Evolutionary conservation across 1,140 invertebrate genomes (phyloP).

Genomic region (Drosophila nikananu): DNA sequence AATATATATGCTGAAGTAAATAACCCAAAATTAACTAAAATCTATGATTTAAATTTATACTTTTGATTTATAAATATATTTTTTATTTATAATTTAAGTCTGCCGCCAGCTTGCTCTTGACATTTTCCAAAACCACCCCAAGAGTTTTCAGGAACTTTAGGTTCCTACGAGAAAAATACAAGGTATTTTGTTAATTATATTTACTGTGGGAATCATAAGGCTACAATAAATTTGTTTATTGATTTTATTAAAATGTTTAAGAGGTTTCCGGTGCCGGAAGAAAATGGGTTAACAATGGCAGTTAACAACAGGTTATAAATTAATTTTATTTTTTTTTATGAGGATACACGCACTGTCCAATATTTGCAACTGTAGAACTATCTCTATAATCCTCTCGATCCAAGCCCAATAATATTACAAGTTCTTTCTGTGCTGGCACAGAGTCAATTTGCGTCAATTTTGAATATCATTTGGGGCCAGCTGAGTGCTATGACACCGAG

Average conservation of each 20-base stretch:
- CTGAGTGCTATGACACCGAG: not conserved
- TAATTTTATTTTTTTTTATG: constrained; percentile 1
- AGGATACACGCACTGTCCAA: constrained; percentile 48
- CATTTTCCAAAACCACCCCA: not conserved
- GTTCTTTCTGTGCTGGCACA: constrained; percentile 41
- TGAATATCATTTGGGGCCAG: constrained; percentile 17
- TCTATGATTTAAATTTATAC: not conserved
- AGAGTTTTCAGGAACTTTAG: not conserved
- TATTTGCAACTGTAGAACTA: constrained; percentile 37
- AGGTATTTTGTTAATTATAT: constrained; percentile 17
- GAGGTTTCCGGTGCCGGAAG: not conserved
- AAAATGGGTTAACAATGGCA: constrained; percentile 6
- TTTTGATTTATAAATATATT: too few species aligned
- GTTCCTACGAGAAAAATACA: constrained; percentile 11
- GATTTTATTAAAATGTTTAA: not conserved
- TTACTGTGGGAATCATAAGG: constrained; percentile 1
- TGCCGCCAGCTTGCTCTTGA: not conserved
- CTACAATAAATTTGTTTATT: constrained; percentile 1
- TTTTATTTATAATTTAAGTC: too few species aligned
- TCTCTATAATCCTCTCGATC: not conserved
- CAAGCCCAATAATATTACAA: not conserved
- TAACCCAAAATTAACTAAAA: not conserved
- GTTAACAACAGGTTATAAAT: constrained; percentile 1
- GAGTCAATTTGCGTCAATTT: constrained; percentile 45
- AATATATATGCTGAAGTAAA: not conserved